Evolutionary conservation across 2,888 invertebrate genomes (phyloP).

Genomic region (Idaea dimidiata): DNA sequence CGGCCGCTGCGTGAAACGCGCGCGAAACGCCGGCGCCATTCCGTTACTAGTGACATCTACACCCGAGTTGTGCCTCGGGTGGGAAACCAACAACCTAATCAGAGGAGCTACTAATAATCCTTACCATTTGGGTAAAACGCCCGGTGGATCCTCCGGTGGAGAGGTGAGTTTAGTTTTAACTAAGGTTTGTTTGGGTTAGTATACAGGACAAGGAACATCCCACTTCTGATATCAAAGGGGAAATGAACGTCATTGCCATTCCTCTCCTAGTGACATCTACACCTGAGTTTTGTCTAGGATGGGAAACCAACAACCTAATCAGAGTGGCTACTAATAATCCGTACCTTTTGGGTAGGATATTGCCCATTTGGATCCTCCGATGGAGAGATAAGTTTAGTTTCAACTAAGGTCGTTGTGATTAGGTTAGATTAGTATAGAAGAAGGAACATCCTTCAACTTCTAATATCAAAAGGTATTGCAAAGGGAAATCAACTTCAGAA

Average conservation of each 20-base stretch:
- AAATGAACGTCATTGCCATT: constrained; percentile 75
- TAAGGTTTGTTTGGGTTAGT: too few relatives aligned
- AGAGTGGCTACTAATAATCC: constrained; percentile 92
- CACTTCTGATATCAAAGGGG: background rate
- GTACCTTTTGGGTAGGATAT: constrained; percentile 86
- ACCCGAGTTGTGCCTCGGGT: constrained; percentile 93
- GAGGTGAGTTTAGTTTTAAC: constrained; percentile 82
- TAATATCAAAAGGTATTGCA: too few relatives aligned
- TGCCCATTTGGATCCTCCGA: constrained; percentile 94
- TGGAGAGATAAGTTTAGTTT: constrained; percentile 83
- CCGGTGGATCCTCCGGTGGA: constrained; percentile 95
- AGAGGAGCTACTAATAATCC: constrained; percentile 92
- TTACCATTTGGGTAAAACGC: constrained; percentile 85
- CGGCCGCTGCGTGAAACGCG: constrained; percentile 81
- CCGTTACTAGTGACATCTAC: constrained; percentile 91
- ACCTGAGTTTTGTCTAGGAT: constrained; percentile 93
- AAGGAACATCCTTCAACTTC: too few relatives aligned
- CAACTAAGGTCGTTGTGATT: too few relatives aligned
- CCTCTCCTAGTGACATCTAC: constrained; percentile 91
- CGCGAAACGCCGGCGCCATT: constrained; percentile 88
- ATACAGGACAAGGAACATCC: too few relatives aligned
- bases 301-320: constrained; percentile 90
- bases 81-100: constrained; percentile 90
- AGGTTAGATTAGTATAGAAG: too few relatives aligned
- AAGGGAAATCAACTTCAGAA: too few relatives aligned